phyloP scores from a whole-genome alignment of 2,113 vertebrate genomes.

The Paraplagusia blochii region DNA sequence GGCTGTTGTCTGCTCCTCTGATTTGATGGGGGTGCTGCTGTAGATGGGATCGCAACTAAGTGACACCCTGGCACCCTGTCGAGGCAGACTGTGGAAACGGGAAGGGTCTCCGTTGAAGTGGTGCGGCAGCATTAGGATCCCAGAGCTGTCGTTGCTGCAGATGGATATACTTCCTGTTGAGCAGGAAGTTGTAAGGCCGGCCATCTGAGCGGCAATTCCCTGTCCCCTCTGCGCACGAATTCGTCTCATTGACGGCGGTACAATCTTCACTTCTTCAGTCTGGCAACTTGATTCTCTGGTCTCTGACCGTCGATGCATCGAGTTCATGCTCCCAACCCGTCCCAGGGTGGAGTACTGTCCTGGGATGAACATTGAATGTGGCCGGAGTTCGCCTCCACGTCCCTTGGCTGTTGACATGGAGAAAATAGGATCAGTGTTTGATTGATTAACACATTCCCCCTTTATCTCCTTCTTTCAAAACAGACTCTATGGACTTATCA shows the following conservation, averaged over 20 bases:
- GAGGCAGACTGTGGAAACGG: slow-evolving; percentile 90
- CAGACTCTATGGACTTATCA: slow-evolving; percentile 8
- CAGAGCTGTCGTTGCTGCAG: slow-evolving; percentile 79
- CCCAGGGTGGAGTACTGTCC: slow-evolving; percentile 87
- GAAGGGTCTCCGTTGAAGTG: slow-evolving; percentile 74
- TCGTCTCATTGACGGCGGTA: slow-evolving; percentile 92
- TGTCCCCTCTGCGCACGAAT: slow-evolving; percentile 93
- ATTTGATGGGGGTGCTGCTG: slow-evolving; percentile 70
- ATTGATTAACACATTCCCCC: not conserved
- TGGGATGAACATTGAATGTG: slow-evolving; percentile 84
- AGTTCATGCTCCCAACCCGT: slow-evolving; percentile 77
- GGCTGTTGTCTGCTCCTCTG: slow-evolving; percentile 63
- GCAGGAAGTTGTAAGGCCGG: slow-evolving; percentile 85
- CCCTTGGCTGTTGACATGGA: slow-evolving; percentile 70
- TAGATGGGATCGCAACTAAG: slow-evolving; percentile 81
- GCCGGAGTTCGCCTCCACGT: slow-evolving; percentile 78
- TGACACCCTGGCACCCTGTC: slow-evolving; percentile 79
- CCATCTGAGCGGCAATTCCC: slow-evolving; percentile 94
- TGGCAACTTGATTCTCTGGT: slow-evolving; percentile 93
- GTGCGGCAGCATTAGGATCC: slow-evolving; percentile 73
- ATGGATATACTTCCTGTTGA: slow-evolving; percentile 88
- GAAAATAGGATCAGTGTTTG: slow-evolving; percentile 18
- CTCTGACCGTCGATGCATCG: slow-evolving; percentile 71
- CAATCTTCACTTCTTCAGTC: slow-evolving; percentile 88
- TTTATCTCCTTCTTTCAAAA: not conserved